Evolutionary conservation across 2,888 invertebrate species (phyloP).

Genomic region (Drosophila monieri): DNA sequence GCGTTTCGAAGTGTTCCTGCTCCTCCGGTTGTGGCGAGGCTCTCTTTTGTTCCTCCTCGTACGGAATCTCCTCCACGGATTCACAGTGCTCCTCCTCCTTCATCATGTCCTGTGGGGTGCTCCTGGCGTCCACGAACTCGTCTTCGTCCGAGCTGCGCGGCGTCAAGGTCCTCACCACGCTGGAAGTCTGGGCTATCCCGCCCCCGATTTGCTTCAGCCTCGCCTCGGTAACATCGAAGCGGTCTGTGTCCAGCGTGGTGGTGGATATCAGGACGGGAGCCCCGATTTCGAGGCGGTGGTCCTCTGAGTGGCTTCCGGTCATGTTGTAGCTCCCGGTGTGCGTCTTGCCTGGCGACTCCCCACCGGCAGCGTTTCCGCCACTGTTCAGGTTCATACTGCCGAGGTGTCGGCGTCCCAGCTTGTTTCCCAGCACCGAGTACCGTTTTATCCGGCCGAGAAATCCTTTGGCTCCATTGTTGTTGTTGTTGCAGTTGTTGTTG

Average conservation of each 20-base stretch:
- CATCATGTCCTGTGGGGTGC: constrained; percentile 61
- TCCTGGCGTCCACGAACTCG: constrained; percentile 81
- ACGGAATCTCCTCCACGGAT: not conserved
- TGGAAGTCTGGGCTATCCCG: constrained; percentile 69
- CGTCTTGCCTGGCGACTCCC: constrained; percentile 75
- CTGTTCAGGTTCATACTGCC: constrained; percentile 67
- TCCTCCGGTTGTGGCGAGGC: constrained; percentile 2
- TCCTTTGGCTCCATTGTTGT: constrained; percentile 66
- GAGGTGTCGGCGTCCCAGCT: constrained; percentile 80
- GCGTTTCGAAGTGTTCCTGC: constrained; percentile 9
- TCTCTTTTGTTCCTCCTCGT: not conserved
- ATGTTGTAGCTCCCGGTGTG: constrained; percentile 83
- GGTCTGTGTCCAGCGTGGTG: constrained; percentile 82
- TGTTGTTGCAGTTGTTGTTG: constrained; percentile 58
- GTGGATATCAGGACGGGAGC: constrained; percentile 83
- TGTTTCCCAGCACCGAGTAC: constrained; percentile 82
- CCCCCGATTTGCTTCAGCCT: constrained; percentile 79
- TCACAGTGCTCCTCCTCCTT: constrained; percentile 35
- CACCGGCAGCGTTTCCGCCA: constrained; percentile 7
- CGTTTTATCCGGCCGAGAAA: constrained; percentile 82
- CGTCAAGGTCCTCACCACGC: constrained; percentile 59
- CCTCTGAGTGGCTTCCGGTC: constrained; percentile 82
- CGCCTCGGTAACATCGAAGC: constrained; percentile 79
- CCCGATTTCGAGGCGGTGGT: constrained; percentile 83
- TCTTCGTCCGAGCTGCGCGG: constrained; percentile 82